Conservation (phyloP, 2,797 vertebrate species). For the Sebastes diploproa region DNA sequence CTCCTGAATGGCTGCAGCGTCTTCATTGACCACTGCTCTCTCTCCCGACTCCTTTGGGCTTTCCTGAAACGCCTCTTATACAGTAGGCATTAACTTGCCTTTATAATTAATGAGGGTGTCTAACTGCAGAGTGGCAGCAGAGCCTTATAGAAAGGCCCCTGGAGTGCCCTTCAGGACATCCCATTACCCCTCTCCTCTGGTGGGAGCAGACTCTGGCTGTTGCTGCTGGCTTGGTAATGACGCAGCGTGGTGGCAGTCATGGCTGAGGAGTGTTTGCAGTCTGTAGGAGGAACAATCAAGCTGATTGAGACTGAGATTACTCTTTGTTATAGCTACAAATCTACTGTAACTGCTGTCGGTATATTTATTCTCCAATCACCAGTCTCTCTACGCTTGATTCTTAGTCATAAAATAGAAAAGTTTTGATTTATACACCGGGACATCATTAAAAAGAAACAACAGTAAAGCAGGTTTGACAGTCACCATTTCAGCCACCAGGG, state of each 20-base stretch:
- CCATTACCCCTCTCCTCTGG: constrained; percentile 32
- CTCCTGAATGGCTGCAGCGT: constrained; percentile 13
- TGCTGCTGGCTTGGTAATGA: constrained; percentile 25
- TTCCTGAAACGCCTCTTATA: constrained; percentile 52
- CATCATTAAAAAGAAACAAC: constrained; percentile 16
- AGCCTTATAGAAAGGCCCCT: constrained; percentile 59
- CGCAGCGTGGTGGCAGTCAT: constrained; percentile 14
- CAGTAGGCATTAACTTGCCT: constrained; percentile 64
- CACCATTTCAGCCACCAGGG: constrained; percentile 2
- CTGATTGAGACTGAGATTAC: neutral
- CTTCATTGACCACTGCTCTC: constrained; percentile 44
- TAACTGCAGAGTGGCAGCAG: constrained; percentile 56
- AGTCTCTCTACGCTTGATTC: neutral
- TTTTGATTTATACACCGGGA: neutral
- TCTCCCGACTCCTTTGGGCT: constrained; percentile 36
- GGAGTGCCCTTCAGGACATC: constrained; percentile 66
- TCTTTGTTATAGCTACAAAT: neutral
- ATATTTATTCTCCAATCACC: neutral
- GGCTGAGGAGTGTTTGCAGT: constrained; percentile 2
- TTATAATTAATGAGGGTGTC: constrained; percentile 75
- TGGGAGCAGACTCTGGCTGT: constrained; percentile 1
- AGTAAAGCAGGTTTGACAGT: constrained; percentile 19
- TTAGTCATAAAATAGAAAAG: neutral
- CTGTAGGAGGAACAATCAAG: neutral
- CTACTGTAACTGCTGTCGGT: neutral